Percentiles rank a stretch among this genome's conserved stretches.
These are phyloP conservation scores for Dreissena rostriformis DNA, from an alignment of 1,140 invertebrate genomes.

Conservation along the genomic window DNA sequence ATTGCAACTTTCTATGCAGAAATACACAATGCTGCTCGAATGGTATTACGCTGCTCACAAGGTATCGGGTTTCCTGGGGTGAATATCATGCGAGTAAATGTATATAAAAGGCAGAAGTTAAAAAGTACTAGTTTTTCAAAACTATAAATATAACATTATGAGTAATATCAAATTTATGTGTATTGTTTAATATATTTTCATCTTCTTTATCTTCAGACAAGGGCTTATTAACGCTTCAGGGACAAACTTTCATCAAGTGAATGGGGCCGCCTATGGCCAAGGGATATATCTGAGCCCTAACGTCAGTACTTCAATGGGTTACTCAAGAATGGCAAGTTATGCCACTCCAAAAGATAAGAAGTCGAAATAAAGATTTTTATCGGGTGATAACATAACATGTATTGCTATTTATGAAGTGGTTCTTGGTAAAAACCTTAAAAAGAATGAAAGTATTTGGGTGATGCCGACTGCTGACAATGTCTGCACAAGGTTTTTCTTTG, in stretches of 20 bases:
- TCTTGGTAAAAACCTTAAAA: slow-evolving; percentile 64
- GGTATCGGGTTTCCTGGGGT: too few species aligned
- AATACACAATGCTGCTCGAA: too few species aligned
- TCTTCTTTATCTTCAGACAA: slow-evolving; percentile 53
- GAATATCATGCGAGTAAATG: too few species aligned
- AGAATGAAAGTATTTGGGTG: slow-evolving; percentile 70
- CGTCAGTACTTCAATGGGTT: slow-evolving; percentile 68
- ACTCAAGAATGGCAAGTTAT: slow-evolving; percentile 70
- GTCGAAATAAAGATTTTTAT: slow-evolving; percentile 52
- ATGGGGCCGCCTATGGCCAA: slow-evolving; percentile 77
- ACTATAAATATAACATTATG: too few species aligned
- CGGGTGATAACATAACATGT: slow-evolving; percentile 63
- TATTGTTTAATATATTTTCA: too few species aligned
- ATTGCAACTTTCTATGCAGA: too few species aligned
- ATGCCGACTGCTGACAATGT: slow-evolving; percentile 66
- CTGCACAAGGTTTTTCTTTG: slow-evolving; percentile 78
- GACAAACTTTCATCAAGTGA: slow-evolving; percentile 72
- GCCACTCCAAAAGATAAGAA: slow-evolving; percentile 55
- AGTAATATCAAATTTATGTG: too few species aligned
- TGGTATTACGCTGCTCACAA: too few species aligned
- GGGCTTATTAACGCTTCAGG: slow-evolving; percentile 77
- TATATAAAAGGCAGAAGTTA: too few species aligned
- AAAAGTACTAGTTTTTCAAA: too few species aligned
- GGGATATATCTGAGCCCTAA: slow-evolving; percentile 78
- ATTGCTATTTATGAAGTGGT: slow-evolving; percentile 76